Percentiles rank a stretch among this genome's conserved stretches.
Conservation (phyloP, 2,888 invertebrate genomes). For the Lacanobia wlatinum region DNA sequence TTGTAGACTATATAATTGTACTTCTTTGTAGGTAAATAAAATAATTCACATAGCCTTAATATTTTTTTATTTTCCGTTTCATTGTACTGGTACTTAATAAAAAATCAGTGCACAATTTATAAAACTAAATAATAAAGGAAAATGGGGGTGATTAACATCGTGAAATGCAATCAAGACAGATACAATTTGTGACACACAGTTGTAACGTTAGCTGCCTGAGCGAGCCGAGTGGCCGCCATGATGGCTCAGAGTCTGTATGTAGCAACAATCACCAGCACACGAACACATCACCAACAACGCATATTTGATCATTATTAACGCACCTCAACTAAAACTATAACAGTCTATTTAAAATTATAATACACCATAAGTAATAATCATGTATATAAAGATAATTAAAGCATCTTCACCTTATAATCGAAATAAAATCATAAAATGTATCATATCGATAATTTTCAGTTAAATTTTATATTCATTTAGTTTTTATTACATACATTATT, state of each 20-base stretch:
- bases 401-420: slow-evolving; percentile 90
- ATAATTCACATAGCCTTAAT: slow-evolving; percentile 65
- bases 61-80: slow-evolving; percentile 83
- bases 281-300: slow-evolving; percentile 67
- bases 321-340: slow-evolving; percentile 89
- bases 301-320: slow-evolving; percentile 79
- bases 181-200: slow-evolving; percentile 79
- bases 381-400: slow-evolving; percentile 90
- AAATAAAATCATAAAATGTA: slow-evolving; percentile 88
- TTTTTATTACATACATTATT: slow-evolving; percentile 85
- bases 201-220: slow-evolving; percentile 69
- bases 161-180: slow-evolving; percentile 75
- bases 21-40: slow-evolving; percentile 58
- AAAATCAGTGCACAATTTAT: slow-evolving; percentile 86
- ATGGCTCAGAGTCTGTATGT: slow-evolving; percentile 36
- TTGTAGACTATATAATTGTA: background rate
- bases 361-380: slow-evolving; percentile 88
- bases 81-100: slow-evolving; percentile 82
- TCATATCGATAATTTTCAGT: slow-evolving; percentile 82
- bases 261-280: slow-evolving; percentile 39
- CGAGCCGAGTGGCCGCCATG: slow-evolving; percentile 44
- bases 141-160: slow-evolving; percentile 75
- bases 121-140: slow-evolving; percentile 81
- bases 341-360: slow-evolving; percentile 91
- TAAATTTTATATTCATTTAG: slow-evolving; percentile 82